phyloP scores from a whole-genome alignment of 2,797 vertebrate genomes.

The Acropternis orthonyx region DNA sequence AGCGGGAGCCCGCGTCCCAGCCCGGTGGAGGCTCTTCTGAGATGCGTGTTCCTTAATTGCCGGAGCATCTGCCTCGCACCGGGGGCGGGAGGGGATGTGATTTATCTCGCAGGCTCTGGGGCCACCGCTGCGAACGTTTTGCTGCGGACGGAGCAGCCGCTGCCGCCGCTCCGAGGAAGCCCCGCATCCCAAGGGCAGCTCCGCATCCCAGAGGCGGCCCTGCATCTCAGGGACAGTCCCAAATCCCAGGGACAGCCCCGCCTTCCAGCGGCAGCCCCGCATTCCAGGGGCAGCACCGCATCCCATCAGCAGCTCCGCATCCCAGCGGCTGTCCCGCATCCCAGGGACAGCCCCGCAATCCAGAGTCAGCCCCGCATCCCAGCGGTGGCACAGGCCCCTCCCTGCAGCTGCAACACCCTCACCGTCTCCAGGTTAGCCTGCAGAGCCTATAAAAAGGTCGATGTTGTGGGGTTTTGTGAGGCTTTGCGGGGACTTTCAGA shows the following conservation, averaged over 20 bases:
- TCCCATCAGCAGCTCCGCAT: too few relatives aligned
- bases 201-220: too few relatives aligned
- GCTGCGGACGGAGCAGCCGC: background rate
- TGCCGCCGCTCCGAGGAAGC: background rate
- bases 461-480: background rate
- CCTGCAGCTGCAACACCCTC: background rate
- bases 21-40: background rate
- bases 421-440: background rate
- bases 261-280: too few relatives aligned
- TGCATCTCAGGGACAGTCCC: too few relatives aligned
- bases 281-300: too few relatives aligned
- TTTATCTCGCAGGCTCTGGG: background rate
- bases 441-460: background rate
- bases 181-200: background rate
- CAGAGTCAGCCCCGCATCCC: too few relatives aligned
- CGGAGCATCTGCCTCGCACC: background rate
- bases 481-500: background rate
- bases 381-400: background rate
- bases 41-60: background rate
- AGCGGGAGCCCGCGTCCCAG: background rate
- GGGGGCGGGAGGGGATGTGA: background rate
- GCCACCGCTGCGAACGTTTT: fast-evolving
- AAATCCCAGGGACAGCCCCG: too few relatives aligned
- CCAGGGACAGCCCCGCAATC: too few relatives aligned
- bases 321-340: too few relatives aligned